Evolutionary conservation across 2,888 invertebrate genomes (phyloP), one percentile per base, ranked within the genome.

Genomic region (Adineta ricciae): DNA sequence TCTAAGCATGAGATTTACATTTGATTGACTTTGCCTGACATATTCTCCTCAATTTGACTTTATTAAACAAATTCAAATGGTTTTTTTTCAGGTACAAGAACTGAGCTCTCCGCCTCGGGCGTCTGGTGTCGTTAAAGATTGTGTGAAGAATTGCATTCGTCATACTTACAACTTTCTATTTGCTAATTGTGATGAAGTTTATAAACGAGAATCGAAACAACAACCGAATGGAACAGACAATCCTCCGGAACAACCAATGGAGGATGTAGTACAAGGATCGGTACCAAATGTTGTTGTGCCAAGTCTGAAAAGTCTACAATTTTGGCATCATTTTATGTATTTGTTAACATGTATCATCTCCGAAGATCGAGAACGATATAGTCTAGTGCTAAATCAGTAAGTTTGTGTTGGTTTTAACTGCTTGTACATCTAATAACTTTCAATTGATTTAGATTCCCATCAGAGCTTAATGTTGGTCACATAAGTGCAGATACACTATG

Each of bases 161-260:
- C 96, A 97, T 87, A 99, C 99, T 88, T 99, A 99, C 92, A 97
- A 99, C 92, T 97, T 98, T 92, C 93, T 99, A 87, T 99, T 98
- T 91, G 98, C 97, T 91, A 97, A 99, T 92, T 98, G 98, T 89
- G 96, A 96, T 91, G 98, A 99, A 89, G 92, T 98, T 72, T 98
- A 96, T 92, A 95, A 95, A 87, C 87, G 90, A 83, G 78, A 78
- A 41, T 64, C 64, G 2, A 41, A 41, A 41, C 24, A 41, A 78
- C 19, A 78, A n/a, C 24, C n/a, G 4, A n/a, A 38, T 78, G 90
- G 90, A 87, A 90, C 90, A 87, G 90, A 90, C 86, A 83, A 21
- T 9, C 19, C 32, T 87, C 11, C 50, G 11, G 64, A 64, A 64
- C 32, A 36, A n/a, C n/a, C n/a, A 19, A 64, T 16, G 27, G 64